Evolutionary conservation across 1,140 invertebrate genomes (phyloP).

Genomic region (Dendrolimus kikuchii): DNA sequence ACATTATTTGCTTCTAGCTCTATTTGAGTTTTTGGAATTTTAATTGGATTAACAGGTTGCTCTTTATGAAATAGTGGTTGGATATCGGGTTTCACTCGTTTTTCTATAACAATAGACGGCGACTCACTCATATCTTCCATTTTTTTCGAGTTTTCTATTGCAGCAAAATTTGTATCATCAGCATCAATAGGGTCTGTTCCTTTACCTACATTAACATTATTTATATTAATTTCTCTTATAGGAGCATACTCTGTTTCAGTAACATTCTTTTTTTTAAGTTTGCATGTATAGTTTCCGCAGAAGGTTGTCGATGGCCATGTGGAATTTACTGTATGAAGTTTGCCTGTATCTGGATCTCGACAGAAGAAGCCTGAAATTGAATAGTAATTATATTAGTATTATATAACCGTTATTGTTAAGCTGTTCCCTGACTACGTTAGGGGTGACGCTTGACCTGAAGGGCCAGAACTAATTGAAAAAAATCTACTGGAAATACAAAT

Average conservation of each 20-base stretch:
- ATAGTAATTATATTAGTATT: neutral
- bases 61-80: slow-evolving; percentile 18
- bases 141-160: neutral
- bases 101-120: slow-evolving; percentile 4
- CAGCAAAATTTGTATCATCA: neutral
- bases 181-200: neutral
- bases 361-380: slow-evolving; percentile 54
- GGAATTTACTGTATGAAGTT: slow-evolving; percentile 47
- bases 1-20: slow-evolving; percentile 9
- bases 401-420: too few relatives aligned
- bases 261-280: slow-evolving; percentile 37
- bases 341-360: slow-evolving; percentile 58
- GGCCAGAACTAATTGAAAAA: too few relatives aligned
- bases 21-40: neutral
- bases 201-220: slow-evolving; percentile 8
- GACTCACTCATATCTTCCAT: slow-evolving; percentile 6
- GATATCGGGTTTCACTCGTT: slow-evolving; percentile 11
- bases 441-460: too few relatives aligned
- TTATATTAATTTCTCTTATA: slow-evolving; percentile 34
- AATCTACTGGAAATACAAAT: too few relatives aligned
- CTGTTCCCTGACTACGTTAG: too few relatives aligned
- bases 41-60: neutral
- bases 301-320: slow-evolving; percentile 59
- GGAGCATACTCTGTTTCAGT: slow-evolving; percentile 30
- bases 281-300: slow-evolving; percentile 65